Evolutionary conservation across 2,797 vertebrate genomes (phyloP).

Genomic region (Coendou prehensilis): DNA sequence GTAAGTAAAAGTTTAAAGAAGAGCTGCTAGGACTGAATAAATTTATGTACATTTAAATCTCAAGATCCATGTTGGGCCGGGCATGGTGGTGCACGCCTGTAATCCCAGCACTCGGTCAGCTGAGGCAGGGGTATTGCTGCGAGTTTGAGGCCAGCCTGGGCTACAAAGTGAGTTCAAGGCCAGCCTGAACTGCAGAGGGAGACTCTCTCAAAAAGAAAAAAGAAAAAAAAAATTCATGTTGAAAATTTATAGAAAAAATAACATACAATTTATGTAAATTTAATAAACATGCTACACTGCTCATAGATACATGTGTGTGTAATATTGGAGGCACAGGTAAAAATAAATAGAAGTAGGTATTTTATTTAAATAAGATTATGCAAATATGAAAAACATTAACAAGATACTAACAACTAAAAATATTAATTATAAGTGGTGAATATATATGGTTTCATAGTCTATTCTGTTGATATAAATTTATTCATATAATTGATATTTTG

Average conservation of each 20-base stretch:
- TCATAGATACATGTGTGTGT: background rate
- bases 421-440: constrained; percentile 5
- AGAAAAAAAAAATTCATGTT: background rate
- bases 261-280: constrained; percentile 9
- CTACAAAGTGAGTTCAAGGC: background rate
- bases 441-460: background rate
- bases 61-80: background rate
- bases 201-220: background rate
- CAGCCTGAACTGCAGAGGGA: background rate
- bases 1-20: background rate
- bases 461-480: background rate
- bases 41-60: constrained; percentile 21
- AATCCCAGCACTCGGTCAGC: background rate
- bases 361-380: constrained; percentile 37
- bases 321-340: background rate
- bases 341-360: background rate
- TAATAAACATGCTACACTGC: constrained; percentile 28
- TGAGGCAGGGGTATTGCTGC: background rate
- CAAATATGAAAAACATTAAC: background rate
- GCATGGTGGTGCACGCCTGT: background rate
- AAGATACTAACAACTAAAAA: constrained; percentile 34
- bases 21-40: constrained; percentile 5
- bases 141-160: background rate
- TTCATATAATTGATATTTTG: background rate
- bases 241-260: background rate